Evolutionary conservation across 2,113 vertebrate species (phyloP).

Genomic region (Bolborhynchus lineola): DNA sequence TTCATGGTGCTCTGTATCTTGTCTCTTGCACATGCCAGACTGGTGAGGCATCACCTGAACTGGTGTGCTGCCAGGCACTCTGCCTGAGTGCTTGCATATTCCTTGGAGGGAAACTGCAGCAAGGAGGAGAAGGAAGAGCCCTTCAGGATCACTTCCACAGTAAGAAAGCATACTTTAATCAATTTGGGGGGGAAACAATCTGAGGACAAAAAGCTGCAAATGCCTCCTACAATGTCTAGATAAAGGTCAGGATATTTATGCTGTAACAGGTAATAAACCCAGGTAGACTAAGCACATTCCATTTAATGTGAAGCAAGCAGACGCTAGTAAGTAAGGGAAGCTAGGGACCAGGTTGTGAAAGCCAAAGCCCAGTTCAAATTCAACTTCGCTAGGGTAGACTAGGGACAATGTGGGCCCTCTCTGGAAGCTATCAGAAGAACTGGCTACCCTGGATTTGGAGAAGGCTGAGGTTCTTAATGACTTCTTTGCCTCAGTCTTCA

Average conservation of each 20-base stretch:
- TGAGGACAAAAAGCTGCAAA: neutral
- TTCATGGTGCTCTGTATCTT: neutral
- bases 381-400: no score
- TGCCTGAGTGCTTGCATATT: neutral
- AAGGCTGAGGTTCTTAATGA: no score
- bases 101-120: neutral
- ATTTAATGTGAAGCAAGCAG: neutral
- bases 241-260: neutral
- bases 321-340: no score
- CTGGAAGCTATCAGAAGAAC: no score
- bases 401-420: no score
- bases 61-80: neutral
- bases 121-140: neutral
- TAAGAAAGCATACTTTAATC: neutral
- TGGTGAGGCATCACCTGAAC: no score
- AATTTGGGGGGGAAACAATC: neutral
- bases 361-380: no score
- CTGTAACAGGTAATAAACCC: neutral
- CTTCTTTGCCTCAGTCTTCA: no score
- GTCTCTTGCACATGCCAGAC: fast-evolving
- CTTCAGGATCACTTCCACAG: neutral
- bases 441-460: no score
- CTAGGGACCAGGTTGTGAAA: no score
- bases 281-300: neutral
- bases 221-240: neutral